phyloP scores from a whole-genome alignment of 2,797 vertebrate species.

The Urosaurus nigricauda region DNA sequence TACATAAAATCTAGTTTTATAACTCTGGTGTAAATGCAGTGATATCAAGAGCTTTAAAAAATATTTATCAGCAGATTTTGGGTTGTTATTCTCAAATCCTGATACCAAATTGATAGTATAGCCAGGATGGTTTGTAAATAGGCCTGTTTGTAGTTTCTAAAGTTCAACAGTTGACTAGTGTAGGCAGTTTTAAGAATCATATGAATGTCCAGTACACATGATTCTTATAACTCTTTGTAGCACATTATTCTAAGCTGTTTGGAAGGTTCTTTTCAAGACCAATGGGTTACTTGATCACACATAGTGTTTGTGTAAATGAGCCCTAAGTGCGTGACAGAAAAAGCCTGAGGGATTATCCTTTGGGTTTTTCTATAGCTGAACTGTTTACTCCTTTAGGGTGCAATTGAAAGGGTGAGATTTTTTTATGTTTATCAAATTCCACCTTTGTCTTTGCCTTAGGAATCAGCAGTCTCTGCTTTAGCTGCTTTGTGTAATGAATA shows the following conservation, averaged over 20 bases:
- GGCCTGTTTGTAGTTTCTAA: background rate
- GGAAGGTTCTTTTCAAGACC: background rate
- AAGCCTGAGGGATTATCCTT: background rate
- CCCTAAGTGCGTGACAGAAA: background rate
- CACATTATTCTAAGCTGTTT: background rate
- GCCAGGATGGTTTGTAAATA: background rate
- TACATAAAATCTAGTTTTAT: background rate
- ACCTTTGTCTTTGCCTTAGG: slow-evolving; percentile 77
- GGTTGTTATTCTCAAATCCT: background rate
- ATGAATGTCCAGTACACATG: background rate
- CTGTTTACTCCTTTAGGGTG: background rate
- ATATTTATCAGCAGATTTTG: background rate
- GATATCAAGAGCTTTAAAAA: slow-evolving; percentile 5
- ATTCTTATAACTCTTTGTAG: background rate
- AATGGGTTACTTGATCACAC: background rate
- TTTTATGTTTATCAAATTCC: background rate
- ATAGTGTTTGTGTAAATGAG: background rate
- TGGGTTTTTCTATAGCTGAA: background rate
- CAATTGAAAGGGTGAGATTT: background rate
- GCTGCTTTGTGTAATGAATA: slow-evolving; percentile 87
- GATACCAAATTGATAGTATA: slow-evolving; percentile 17
- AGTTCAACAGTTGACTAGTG: background rate
- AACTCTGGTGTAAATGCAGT: background rate
- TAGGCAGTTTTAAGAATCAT: background rate
- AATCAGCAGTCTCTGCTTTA: slow-evolving; percentile 84